Conservation (phyloP, 2,888 invertebrate genomes). For the Sinopyrophorus schimmeli region DNA sequence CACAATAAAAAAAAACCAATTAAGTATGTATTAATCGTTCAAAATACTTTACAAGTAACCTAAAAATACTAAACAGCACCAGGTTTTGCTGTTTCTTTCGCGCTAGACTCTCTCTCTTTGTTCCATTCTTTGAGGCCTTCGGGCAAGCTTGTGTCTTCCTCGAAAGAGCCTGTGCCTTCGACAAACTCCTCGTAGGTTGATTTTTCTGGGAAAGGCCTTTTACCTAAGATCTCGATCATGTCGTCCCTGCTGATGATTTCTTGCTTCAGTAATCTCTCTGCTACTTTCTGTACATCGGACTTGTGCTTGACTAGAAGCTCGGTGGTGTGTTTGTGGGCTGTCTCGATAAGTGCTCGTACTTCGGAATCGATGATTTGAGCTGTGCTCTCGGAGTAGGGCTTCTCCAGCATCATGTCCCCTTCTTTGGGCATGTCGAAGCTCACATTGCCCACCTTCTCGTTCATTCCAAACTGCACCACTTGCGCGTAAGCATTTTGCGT, state of each 20-base stretch:
- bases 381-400: conserved; percentile 97
- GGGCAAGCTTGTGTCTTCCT: conserved; percentile 93
- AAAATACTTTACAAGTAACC: conserved; percentile 1
- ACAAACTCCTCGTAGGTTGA: conserved; percentile 99
- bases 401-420: conserved; percentile 91
- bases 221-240: conserved; percentile 95
- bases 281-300: conserved; percentile 84
- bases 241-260: conserved; percentile 95
- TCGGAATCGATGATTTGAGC: conserved; percentile 95
- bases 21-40: too few species aligned
- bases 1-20: too few species aligned
- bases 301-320: conserved; percentile 79
- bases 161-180: conserved; percentile 95
- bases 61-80: conserved; percentile 1
- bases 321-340: conserved; percentile 81
- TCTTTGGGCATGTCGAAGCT: conserved; percentile 94
- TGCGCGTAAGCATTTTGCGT: conserved; percentile 98
- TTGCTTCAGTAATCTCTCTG: conserved; percentile 85
- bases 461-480: conserved; percentile 97
- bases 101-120: conserved; percentile 59
- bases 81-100: conserved; percentile 18
- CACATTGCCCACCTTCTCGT: conserved; percentile 92
- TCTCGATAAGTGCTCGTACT: conserved; percentile 76
- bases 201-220: conserved; percentile 96
- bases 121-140: conserved; percentile 97